phyloP scores from a whole-genome alignment of 2,113 vertebrate genomes.

The Carollia perspicillata region DNA sequence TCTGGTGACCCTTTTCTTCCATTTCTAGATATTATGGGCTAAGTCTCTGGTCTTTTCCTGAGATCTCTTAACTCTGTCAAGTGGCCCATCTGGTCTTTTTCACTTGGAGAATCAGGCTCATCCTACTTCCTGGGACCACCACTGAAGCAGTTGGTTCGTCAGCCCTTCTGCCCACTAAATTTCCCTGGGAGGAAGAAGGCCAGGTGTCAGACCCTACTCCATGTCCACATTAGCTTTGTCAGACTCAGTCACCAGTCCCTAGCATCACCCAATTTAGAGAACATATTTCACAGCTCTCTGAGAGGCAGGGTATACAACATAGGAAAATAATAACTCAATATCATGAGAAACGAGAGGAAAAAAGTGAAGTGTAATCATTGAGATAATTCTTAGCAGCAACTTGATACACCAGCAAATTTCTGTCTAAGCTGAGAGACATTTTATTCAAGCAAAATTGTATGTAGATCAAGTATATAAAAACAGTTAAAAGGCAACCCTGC shows the following conservation, averaged over 20 bases:
- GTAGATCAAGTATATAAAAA: neutral
- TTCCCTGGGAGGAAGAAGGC: neutral
- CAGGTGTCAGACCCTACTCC: neutral
- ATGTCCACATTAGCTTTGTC: neutral
- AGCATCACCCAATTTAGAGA: neutral
- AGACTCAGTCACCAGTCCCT: neutral
- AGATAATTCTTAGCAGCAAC: neutral
- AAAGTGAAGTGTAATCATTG: neutral
- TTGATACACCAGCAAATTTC: neutral
- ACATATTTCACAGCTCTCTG: neutral
- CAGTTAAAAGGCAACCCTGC: neutral
- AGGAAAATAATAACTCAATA: neutral
- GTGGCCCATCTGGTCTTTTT: neutral
- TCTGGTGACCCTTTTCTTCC: neutral
- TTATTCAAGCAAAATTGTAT: neutral
- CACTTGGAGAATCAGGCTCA: neutral
- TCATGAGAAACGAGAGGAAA: neutral
- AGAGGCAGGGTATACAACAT: neutral
- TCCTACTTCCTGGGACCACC: neutral
- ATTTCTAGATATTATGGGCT: neutral
- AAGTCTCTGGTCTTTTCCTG: neutral
- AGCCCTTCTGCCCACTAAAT: neutral
- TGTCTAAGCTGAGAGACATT: neutral
- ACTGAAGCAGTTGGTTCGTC: neutral
- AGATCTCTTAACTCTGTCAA: neutral